phyloP scores from a whole-genome alignment of 92 coral and sea anemone species.

The Porites lobata region DNA sequence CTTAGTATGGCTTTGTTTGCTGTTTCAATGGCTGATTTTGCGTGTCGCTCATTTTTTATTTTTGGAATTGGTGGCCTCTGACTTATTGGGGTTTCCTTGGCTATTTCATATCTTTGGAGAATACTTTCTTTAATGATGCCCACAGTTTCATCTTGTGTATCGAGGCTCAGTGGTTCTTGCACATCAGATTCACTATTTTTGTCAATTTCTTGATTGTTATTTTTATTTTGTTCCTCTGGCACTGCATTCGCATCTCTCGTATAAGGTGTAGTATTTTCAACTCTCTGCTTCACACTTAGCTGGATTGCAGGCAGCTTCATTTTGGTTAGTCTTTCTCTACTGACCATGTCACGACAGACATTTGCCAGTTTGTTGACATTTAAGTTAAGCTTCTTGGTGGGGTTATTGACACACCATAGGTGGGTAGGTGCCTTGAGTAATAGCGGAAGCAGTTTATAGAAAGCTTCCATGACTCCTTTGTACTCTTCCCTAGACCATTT shows the following conservation, averaged over 20 bases:
- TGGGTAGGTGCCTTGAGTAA: slow-evolving; percentile 22
- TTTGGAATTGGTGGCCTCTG: slow-evolving; percentile 32
- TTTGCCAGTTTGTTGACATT: slow-evolving; percentile 43
- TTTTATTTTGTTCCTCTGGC: slow-evolving; percentile 4
- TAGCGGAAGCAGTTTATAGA: slow-evolving; percentile 26
- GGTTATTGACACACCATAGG: slow-evolving; percentile 28
- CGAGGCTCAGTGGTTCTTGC: slow-evolving; percentile 4
- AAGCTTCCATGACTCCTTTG: slow-evolving; percentile 47
- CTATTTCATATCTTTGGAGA: slow-evolving; percentile 24
- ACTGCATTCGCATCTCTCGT: background rate
- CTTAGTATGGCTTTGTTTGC: slow-evolving; percentile 11
- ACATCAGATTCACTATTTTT: background rate
- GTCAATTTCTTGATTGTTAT: background rate
- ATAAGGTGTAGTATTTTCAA: slow-evolving; percentile 6
- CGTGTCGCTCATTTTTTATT: background rate
- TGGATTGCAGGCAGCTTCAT: slow-evolving; percentile 26
- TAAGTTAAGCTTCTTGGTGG: slow-evolving; percentile 27
- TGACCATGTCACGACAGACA: slow-evolving; percentile 26
- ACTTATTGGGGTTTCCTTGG: slow-evolving; percentile 8
- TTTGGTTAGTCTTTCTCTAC: slow-evolving; percentile 29
- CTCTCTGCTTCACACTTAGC: slow-evolving; percentile 9
- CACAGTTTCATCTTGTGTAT: slow-evolving; percentile 6
- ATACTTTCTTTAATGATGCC: slow-evolving; percentile 20
- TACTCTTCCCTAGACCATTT: slow-evolving; percentile 44
- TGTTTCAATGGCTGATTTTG: slow-evolving; percentile 25